These are phyloP conservation scores for Melipona beecheii DNA, from an alignment of 2,888 invertebrate genomes.

Conservation along the genomic window DNA sequence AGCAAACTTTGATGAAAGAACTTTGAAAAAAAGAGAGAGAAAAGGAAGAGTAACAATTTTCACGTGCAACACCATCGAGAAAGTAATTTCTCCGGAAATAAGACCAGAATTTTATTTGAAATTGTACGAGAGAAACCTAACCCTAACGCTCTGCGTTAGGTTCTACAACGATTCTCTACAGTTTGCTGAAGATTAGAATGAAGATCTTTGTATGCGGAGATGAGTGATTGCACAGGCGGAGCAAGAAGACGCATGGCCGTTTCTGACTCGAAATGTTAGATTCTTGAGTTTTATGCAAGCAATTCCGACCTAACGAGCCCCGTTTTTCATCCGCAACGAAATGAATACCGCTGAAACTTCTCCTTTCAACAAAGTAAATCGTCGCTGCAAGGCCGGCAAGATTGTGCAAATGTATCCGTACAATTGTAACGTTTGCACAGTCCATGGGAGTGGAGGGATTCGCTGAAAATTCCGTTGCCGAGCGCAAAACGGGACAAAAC, in stretches of 20 bases:
- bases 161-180: neutral
- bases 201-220: neutral
- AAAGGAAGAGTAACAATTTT: neutral
- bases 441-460: neutral
- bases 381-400: neutral
- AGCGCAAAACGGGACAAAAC: no score
- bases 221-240: neutral
- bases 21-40: neutral
- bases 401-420: neutral
- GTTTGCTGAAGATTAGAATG: neutral
- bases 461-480: neutral
- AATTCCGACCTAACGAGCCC: neutral
- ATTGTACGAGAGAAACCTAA: neutral
- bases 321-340: neutral
- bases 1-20: neutral
- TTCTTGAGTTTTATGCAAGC: neutral
- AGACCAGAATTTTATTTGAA: neutral
- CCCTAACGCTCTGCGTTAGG: neutral
- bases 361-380: neutral
- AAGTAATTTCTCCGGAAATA: neutral
- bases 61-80: no score
- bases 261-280: neutral
- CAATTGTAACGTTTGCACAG: neutral
- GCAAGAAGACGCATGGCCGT: neutral
- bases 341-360: neutral